These are phyloP conservation scores for Dynastes grantii DNA, from an alignment of 2,888 invertebrate species.

Conservation along the genomic window DNA sequence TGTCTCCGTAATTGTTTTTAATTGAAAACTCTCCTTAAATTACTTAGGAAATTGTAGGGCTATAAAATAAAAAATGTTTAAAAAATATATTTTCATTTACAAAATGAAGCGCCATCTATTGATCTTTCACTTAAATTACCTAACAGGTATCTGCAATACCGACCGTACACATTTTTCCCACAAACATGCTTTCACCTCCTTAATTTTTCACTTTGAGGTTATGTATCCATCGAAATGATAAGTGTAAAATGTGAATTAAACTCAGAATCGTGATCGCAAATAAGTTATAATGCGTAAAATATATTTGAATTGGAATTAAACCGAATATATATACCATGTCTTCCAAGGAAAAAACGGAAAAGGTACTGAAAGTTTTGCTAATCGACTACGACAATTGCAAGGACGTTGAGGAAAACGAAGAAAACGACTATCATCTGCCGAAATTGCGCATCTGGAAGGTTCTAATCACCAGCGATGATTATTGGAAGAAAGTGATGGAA, in stretches of 20 bases:
- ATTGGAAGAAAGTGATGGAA: constrained; percentile 57
- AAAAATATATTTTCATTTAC: too few relatives aligned
- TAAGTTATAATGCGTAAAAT: constrained; percentile 4
- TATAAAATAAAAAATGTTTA: too few relatives aligned
- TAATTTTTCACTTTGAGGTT: background rate
- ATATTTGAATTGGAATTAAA: constrained; percentile 7
- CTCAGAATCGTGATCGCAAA: background rate
- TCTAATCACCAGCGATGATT: constrained; percentile 53
- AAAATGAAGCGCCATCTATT: too few relatives aligned
- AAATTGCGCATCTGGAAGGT: constrained; percentile 50
- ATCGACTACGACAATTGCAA: constrained; percentile 52
- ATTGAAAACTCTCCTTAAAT: too few relatives aligned
- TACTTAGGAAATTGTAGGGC: too few relatives aligned
- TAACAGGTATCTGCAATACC: background rate
- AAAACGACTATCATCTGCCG: constrained; percentile 43
- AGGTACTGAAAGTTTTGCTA: constrained; percentile 51
- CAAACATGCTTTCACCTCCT: background rate
- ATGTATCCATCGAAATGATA: background rate
- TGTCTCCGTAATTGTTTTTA: too few relatives aligned
- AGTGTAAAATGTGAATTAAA: background rate
- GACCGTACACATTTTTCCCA: background rate
- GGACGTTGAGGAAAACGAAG: constrained; percentile 47
- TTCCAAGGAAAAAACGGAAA: constrained; percentile 51
- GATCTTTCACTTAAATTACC: too few relatives aligned
- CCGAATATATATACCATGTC: constrained; percentile 30